A percentile compares a stretch with the other conserved stretches of the same genome.
phyloP scores from a whole-genome alignment of 2,888 invertebrate genomes.

The Sphaeridia pumilis region DNA sequence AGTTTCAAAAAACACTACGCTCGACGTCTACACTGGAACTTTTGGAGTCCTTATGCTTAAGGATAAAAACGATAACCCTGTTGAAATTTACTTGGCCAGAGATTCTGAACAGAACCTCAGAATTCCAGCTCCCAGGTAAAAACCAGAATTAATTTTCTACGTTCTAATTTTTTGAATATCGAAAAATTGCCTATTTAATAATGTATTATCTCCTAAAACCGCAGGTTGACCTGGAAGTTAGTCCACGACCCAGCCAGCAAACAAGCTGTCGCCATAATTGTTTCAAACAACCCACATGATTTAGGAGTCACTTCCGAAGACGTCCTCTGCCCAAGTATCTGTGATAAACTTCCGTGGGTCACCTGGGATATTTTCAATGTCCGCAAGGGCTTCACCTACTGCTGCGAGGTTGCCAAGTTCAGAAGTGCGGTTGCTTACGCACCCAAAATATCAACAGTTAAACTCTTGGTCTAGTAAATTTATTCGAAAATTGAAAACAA shows the following conservation, averaged over 20 bases:
- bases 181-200: too few relatives aligned
- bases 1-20: conserved; percentile 37
- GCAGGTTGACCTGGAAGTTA: conserved; percentile 45
- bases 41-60: conserved; percentile 49
- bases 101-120: conserved; percentile 12
- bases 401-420: conserved; percentile 49
- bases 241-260: conserved; percentile 45
- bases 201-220: too few relatives aligned
- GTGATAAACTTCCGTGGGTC: conserved; percentile 45
- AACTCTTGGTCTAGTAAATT: neutral
- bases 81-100: conserved; percentile 40
- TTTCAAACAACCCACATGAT: conserved; percentile 52
- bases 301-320: conserved; percentile 24
- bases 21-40: conserved; percentile 48
- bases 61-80: conserved; percentile 37
- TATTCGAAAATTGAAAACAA: neutral
- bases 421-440: conserved; percentile 45
- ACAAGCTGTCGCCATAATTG: conserved; percentile 49
- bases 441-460: conserved; percentile 41
- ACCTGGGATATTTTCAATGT: conserved; percentile 47
- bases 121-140: conserved; percentile 27
- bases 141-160: too few relatives aligned
- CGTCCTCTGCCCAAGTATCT: conserved; percentile 47
- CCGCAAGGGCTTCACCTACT: conserved; percentile 50
- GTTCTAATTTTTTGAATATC: too few relatives aligned